phyloP scores from a whole-genome alignment of 2,888 invertebrate genomes.

The Parapristionchus giblindavisi region DNA sequence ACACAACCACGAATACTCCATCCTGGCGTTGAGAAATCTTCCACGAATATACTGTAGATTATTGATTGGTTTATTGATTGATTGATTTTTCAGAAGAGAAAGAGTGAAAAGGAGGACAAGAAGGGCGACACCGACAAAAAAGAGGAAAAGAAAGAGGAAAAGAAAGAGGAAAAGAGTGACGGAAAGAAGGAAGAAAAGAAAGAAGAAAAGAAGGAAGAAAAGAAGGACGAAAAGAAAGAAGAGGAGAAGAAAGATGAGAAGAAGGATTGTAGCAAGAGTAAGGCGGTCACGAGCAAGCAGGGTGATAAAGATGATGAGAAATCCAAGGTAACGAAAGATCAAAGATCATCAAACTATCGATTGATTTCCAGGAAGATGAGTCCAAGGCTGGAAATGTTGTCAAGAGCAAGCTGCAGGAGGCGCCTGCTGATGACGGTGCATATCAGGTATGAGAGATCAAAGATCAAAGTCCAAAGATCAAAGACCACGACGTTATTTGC shows the following conservation, averaged over 20 bases:
- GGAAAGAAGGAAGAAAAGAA: constrained; percentile 13
- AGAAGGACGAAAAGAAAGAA: not conserved
- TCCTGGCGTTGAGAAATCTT: too few relatives aligned
- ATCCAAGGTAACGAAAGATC: constrained; percentile 15
- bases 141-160: constrained; percentile 5
- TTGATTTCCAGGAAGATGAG: constrained; percentile 20
- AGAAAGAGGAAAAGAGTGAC: not conserved
- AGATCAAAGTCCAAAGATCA: not conserved
- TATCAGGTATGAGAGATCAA: not conserved
- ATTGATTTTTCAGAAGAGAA: constrained; percentile 20
- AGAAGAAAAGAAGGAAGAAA: not conserved
- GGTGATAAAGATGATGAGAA: constrained; percentile 13
- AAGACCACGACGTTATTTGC: not conserved
- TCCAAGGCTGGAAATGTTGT: not conserved
- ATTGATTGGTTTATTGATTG: too few relatives aligned
- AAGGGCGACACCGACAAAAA: not conserved
- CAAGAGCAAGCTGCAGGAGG: constrained; percentile 25
- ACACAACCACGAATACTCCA: too few relatives aligned
- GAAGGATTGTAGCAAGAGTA: constrained; percentile 5
- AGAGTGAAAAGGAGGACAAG: not conserved
- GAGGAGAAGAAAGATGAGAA: constrained; percentile 11
- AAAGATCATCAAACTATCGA: constrained; percentile 4
- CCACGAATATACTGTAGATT: too few relatives aligned
- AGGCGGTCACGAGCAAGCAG: not conserved
- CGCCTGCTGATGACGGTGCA: constrained; percentile 21